Evolutionary conservation across 1,140 invertebrate genomes (phyloP).

Genomic region (Lepidostoma basale): DNA sequence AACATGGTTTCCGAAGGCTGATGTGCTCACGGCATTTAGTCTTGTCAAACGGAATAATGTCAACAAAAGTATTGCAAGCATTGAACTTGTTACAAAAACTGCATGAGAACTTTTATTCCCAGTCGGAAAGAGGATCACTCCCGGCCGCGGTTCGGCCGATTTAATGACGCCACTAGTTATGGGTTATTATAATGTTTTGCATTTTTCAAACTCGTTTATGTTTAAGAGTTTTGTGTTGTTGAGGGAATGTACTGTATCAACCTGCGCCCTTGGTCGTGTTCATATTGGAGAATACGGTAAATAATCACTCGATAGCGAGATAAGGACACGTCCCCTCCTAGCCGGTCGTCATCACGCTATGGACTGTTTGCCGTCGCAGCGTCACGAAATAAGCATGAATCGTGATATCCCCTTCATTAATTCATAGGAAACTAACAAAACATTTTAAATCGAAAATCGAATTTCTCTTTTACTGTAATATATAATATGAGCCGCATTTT

Average conservation of each 20-base stretch:
- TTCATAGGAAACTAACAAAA: not conserved
- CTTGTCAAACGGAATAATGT: conserved; percentile 16
- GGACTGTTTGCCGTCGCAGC: not conserved
- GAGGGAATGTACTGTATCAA: too few relatives aligned
- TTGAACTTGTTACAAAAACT: conserved; percentile 16
- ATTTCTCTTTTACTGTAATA: too few relatives aligned
- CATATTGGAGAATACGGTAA: conserved; percentile 8
- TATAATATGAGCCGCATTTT: too few relatives aligned
- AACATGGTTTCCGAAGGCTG: not conserved
- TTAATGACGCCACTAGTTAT: too few relatives aligned
- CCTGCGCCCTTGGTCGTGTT: too few relatives aligned
- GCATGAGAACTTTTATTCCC: too few relatives aligned
- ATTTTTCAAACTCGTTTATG: too few relatives aligned
- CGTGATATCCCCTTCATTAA: conserved; percentile 6
- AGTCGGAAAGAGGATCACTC: too few relatives aligned
- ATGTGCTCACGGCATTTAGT: conserved; percentile 3
- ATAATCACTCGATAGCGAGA: conserved; percentile 28
- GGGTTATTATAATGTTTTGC: too few relatives aligned
- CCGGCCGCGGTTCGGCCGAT: too few relatives aligned
- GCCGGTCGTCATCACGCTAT: not conserved
- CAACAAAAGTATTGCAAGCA: conserved; percentile 16
- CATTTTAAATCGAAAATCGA: too few relatives aligned
- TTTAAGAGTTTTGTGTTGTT: too few relatives aligned
- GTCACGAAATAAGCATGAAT: conserved; percentile 4
- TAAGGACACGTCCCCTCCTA: conserved; percentile 9